A percentile compares a stretch with the other conserved stretches of the same genome.
Evolutionary conservation across 2,888 invertebrate species (phyloP).

Genomic region (Emmelina monodactyla): DNA sequence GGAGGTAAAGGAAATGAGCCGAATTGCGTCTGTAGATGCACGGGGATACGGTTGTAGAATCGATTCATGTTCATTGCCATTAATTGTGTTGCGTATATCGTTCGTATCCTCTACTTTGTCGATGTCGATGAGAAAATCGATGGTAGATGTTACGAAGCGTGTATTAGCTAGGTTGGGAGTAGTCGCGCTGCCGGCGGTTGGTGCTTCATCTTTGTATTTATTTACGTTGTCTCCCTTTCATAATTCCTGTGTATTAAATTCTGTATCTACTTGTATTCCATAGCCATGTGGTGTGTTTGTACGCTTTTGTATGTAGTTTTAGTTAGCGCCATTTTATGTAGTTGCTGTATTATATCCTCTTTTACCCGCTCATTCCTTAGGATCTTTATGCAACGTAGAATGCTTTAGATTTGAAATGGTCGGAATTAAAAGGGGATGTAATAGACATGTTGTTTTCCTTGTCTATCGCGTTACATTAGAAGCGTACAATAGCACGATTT

Average conservation of each 20-base stretch:
- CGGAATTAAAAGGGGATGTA: too few relatives aligned
- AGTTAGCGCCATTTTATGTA: too few relatives aligned
- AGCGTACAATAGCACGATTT: constrained; percentile 35
- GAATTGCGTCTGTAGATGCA: constrained; percentile 38
- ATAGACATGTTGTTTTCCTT: too few relatives aligned
- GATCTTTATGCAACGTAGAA: too few relatives aligned
- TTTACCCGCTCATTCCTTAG: too few relatives aligned
- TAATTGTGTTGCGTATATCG: constrained; percentile 25
- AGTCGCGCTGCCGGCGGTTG: constrained; percentile 53
- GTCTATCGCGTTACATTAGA: constrained; percentile 3
- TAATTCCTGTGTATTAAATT: constrained; percentile 43
- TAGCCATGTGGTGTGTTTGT: constrained; percentile 49
- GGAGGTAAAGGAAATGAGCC: constrained; percentile 78
- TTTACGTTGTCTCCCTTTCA: constrained; percentile 33
- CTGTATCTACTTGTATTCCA: constrained; percentile 36
- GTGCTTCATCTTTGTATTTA: constrained; percentile 62
- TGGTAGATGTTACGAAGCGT: constrained; percentile 15
- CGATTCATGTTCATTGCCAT: constrained; percentile 47
- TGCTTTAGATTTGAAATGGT: too few relatives aligned
- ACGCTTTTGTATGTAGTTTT: too few relatives aligned
- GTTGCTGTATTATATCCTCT: too few relatives aligned
- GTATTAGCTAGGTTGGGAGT: constrained; percentile 35
- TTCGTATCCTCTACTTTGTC: constrained; percentile 4
- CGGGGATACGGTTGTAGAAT: constrained; percentile 50
- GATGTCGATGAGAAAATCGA: constrained; percentile 6